A percentile compares a stretch with the other conserved stretches of the same genome.
phyloP scores from a whole-genome alignment of 2,888 invertebrate species.

The Diarsia brunnea region DNA sequence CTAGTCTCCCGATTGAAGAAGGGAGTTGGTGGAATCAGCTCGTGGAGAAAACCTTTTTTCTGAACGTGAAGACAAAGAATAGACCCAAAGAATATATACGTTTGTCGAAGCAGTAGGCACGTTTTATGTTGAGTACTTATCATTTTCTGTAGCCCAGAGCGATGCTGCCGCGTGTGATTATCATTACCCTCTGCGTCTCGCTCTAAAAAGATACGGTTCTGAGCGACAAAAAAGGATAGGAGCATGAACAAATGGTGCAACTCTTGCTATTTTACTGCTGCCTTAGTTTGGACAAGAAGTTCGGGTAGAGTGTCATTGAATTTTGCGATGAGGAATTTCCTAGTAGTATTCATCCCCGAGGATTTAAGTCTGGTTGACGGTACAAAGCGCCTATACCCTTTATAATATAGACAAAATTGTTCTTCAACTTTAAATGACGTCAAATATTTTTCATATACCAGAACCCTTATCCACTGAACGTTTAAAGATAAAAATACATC shows the following conservation, averaged over 20 bases:
- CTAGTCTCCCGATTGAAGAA: no score
- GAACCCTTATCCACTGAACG: not conserved
- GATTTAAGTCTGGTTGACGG: not conserved
- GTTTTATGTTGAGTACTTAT: not conserved
- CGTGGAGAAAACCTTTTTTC: no score
- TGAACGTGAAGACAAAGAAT: no score
- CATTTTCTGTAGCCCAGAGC: not conserved
- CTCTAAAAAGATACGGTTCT: not conserved
- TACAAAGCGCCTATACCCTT: not conserved
- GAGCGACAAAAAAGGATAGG: no score
- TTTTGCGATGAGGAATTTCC: not conserved
- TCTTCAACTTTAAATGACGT: not conserved
- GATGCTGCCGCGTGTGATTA: no score
- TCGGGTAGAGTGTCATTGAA: not conserved
- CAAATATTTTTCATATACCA: not conserved
- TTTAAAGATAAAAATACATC: conserved; percentile 56
- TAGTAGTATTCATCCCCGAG: not conserved
- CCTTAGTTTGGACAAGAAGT: no score
- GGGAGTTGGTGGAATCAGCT: no score
- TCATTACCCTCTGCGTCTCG: no score
- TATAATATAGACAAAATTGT: not conserved
- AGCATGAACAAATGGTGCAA: no score
- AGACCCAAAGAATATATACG: no score
- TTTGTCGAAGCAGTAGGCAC: not conserved
- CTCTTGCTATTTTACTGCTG: no score